A percentile compares a stretch with the other conserved stretches of the same genome.
phyloP scores from a whole-genome alignment of 2,797 vertebrate genomes.

The Melanotaenia maccullochi region DNA sequence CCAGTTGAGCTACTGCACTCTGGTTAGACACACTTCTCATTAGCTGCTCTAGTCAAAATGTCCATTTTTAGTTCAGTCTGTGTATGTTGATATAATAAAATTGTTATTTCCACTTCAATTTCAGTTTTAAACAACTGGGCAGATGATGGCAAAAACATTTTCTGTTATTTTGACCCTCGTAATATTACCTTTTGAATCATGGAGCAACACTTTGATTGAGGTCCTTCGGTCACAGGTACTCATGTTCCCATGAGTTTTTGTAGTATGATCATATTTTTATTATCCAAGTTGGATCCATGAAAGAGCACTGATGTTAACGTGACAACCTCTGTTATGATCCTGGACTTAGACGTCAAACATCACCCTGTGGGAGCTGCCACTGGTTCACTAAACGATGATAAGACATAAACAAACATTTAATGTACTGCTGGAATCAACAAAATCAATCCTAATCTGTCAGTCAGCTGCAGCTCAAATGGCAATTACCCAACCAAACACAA shows the following conservation, averaged over 20 bases:
- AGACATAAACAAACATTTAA: slow-evolving; percentile 12
- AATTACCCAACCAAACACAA: neutral
- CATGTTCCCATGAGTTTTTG: neutral
- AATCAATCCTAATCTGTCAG: neutral
- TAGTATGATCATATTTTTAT: neutral
- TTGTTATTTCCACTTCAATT: neutral
- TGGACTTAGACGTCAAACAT: neutral
- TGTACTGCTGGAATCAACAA: slow-evolving; percentile 10
- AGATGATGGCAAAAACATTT: neutral
- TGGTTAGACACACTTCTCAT: neutral
- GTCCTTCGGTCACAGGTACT: neutral
- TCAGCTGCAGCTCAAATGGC: neutral
- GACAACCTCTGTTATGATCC: neutral
- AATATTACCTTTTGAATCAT: neutral
- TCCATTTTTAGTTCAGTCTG: neutral
- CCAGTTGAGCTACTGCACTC: neutral
- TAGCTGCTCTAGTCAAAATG: neutral
- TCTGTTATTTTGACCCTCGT: neutral
- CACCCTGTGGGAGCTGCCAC: neutral
- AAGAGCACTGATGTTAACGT: neutral
- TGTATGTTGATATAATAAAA: neutral
- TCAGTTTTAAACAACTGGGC: neutral
- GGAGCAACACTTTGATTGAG: neutral
- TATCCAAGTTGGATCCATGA: neutral
- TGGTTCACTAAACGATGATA: neutral